These are phyloP conservation scores for Columba guinea DNA, from an alignment of 2,797 vertebrate genomes.

Conservation along the genomic window DNA sequence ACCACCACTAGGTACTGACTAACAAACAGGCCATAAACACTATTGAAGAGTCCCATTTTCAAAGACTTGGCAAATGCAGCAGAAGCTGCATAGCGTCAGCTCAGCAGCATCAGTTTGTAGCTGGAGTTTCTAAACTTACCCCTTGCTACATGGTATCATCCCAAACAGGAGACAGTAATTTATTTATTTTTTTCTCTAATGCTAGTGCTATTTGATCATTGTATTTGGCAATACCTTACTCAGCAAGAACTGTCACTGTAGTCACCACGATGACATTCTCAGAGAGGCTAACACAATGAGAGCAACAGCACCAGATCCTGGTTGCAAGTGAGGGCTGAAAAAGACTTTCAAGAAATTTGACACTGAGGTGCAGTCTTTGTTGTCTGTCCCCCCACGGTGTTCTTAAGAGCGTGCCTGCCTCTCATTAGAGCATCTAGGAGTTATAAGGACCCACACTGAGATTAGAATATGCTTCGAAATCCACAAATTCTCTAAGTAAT, in stretches of 20 bases:
- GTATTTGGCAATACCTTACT: not conserved
- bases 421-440: not conserved
- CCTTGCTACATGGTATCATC: not conserved
- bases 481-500: constrained; percentile 5
- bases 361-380: not conserved
- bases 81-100: not conserved
- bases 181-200: not conserved
- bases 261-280: accelerated
- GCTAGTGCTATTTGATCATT: not conserved
- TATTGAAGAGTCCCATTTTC: not conserved
- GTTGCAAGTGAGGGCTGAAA: not conserved
- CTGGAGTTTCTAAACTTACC: not conserved
- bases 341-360: not conserved
- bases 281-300: not conserved
- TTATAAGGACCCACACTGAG: not conserved
- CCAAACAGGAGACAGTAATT: not conserved
- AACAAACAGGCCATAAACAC: not conserved
- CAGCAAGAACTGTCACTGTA: not conserved
- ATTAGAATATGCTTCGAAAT: not conserved
- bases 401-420: not conserved
- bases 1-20: not conserved
- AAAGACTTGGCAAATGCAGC: not conserved
- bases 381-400: not conserved
- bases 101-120: not conserved
- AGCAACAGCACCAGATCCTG: not conserved